These are phyloP conservation scores for Lycopodina hypogea DNA, from an alignment of 37 sponge, comb jelly and placozoan species.

Conservation along the genomic window DNA sequence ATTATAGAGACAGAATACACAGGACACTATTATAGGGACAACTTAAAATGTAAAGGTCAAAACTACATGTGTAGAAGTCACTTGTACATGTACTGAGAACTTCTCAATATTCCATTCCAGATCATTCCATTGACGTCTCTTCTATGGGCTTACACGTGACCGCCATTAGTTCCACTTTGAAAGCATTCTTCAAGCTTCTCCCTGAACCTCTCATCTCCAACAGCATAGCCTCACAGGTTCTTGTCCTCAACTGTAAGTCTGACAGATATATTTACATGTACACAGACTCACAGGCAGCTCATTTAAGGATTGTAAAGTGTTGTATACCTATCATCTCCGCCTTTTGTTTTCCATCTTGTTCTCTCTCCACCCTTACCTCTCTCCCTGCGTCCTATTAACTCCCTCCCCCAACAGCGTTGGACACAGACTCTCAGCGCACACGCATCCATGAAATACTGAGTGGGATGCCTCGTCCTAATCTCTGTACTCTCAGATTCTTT, in stretches of 20 bases:
- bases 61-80: too few species aligned
- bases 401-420: slow-evolving; percentile 15
- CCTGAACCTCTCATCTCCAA: slow-evolving; percentile 70
- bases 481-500: slow-evolving; percentile 47
- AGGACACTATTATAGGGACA: too few species aligned
- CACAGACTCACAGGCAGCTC: too few species aligned
- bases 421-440: slow-evolving; percentile 10
- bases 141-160: slow-evolving; percentile 31
- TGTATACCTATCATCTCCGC: not conserved
- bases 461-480: slow-evolving; percentile 48
- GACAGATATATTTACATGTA: too few species aligned
- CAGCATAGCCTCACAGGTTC: slow-evolving; percentile 32
- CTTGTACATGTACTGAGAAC: too few species aligned
- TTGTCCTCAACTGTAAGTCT: slow-evolving; percentile 43
- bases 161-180: slow-evolving; percentile 43
- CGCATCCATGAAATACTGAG: slow-evolving; percentile 34
- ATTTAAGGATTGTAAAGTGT: not conserved
- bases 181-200: slow-evolving; percentile 69
- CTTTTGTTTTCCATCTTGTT: not conserved
- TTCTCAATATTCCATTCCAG: slow-evolving; percentile 32
- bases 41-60: too few species aligned
- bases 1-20: too few species aligned
- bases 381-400: not conserved
- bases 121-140: slow-evolving; percentile 53
- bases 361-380: not conserved